Conservation (phyloP, 1,140 invertebrate genomes). For the Idris sp. region DNA sequence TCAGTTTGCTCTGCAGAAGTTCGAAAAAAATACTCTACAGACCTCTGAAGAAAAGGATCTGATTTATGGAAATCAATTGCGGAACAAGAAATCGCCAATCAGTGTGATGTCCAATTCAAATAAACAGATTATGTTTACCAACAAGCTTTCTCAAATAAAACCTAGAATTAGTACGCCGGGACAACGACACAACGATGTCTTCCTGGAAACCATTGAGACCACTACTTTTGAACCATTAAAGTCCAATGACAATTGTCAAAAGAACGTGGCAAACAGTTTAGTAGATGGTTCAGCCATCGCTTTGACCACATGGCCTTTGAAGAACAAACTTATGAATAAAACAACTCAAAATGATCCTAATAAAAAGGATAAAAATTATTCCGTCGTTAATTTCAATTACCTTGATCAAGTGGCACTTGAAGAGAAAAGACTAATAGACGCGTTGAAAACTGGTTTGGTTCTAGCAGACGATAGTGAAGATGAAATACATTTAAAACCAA, state of each 20-base stretch:
- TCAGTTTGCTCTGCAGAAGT: constrained; percentile 84
- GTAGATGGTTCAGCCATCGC: too few species aligned
- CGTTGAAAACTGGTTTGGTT: constrained; percentile 86
- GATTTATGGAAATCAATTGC: constrained; percentile 19
- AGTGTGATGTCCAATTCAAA: constrained; percentile 61
- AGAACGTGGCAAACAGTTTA: too few species aligned
- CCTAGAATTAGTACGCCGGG: constrained; percentile 78
- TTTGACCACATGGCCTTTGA: constrained; percentile 82
- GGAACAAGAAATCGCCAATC: constrained; percentile 23
- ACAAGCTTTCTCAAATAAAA: constrained; percentile 80
- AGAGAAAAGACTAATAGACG: constrained; percentile 88
- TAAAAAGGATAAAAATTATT: constrained; percentile 56
- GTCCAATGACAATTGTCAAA: too few species aligned
- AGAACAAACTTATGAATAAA: constrained; percentile 79
- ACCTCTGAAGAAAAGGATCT: constrained; percentile 54
- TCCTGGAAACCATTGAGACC: constrained; percentile 80
- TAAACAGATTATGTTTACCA: constrained; percentile 58
- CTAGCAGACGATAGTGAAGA: constrained; percentile 79
- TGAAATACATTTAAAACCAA: constrained; percentile 70
- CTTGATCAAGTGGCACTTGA: constrained; percentile 85
- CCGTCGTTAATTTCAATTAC: constrained; percentile 66
- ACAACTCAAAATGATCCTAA: constrained; percentile 33
- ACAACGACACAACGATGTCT: constrained; percentile 76
- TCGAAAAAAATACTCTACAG: constrained; percentile 79
- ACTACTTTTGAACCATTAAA: constrained; percentile 60